Base-by-base conservation (phyloP, 2,797 vertebrate genomes). In the Neosilurus mollespiculum region DNA sequence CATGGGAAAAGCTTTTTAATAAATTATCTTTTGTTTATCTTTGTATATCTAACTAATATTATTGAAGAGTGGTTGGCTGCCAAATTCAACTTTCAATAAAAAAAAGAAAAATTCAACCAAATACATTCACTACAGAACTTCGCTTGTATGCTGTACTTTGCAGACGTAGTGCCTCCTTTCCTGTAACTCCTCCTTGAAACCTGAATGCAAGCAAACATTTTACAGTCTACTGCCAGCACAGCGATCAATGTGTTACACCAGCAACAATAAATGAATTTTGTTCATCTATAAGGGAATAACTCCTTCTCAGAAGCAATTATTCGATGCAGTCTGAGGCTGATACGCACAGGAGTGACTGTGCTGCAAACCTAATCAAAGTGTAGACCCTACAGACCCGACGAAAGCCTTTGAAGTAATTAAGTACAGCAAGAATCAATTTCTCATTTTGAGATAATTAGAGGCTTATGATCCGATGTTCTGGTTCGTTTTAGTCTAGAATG, bases 171-270 rank as follows among this genome's bases (percentile, higher is more conserved):
- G 59, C 51, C 67, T 69, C 18, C 61, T 58, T 61, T 51, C n/a
- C 64, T 54, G 22, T 43, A 22, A 64, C 80, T 53, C 78, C 88
- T 80, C 65, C 86, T 87, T 84, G 86, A 87, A 89, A 88, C 86
- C 86, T 81, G 59, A 65, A 85, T 83, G 86, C 78, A 88, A 90
- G 88, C 84, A 88, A 83, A 83, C 70, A 65, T 87, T 89, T 89
- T 87, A 88, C 85, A 82, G 65, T 76, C 79, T 79, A 78, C 80
- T 62, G 59, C 70, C 64, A 80, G 75, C 61, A 53, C 73, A 24
- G 51, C 59, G 82, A 89, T 87, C 85, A 72, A 88, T 86, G 84
- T 67, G 61, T 87, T 88, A 87, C 85, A 83, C 80, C 61, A 56
- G 77, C 80, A 34, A 51, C 65, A 73, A 77, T 80, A 83, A 84